Evolutionary conservation across 2,888 invertebrate species (phyloP).

Genomic region (Carterocephalus palaemon): DNA sequence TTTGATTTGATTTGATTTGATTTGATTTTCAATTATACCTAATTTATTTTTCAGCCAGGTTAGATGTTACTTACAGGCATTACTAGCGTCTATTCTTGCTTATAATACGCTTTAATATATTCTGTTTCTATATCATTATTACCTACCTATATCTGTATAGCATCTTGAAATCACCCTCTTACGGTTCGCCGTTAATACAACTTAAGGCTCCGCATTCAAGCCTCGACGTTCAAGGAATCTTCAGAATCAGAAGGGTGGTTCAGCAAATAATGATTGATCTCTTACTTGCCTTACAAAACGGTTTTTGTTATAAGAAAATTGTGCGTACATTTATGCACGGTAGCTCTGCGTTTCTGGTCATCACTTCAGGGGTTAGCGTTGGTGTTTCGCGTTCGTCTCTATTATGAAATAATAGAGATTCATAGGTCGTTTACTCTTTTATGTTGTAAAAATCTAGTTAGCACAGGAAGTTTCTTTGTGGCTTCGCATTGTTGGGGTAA

Average conservation of each 20-base stretch:
- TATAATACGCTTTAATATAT: no score
- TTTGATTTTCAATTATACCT: no score
- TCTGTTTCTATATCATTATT: not conserved
- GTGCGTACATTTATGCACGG: conserved; percentile 8
- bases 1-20: no score
- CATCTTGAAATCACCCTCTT: conserved; percentile 14
- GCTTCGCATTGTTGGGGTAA: conserved; percentile 24
- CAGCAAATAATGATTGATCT: conserved; percentile 18
- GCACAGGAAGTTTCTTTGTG: conserved; percentile 18
- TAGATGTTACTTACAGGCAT: no score
- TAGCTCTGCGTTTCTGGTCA: conserved; percentile 22
- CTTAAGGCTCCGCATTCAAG: conserved; percentile 32
- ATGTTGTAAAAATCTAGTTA: conserved; percentile 35
- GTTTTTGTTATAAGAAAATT: conserved; percentile 4
- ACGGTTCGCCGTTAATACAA: conserved; percentile 30
- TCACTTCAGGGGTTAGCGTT: conserved; percentile 17
- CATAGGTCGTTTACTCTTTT: conserved; percentile 36
- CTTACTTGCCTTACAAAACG: conserved; percentile 9
- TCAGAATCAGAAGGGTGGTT: conserved; percentile 30
- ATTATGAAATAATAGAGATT: conserved; percentile 39
- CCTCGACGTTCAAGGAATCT: conserved; percentile 29
- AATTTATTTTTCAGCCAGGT: no score
- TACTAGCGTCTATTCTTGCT: no score
- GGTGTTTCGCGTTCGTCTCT: conserved; percentile 26
- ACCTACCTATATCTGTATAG: not conserved